phyloP scores from a whole-genome alignment of 35 echinoderm and acorn worm species.

The Lytechinus variegatus region DNA sequence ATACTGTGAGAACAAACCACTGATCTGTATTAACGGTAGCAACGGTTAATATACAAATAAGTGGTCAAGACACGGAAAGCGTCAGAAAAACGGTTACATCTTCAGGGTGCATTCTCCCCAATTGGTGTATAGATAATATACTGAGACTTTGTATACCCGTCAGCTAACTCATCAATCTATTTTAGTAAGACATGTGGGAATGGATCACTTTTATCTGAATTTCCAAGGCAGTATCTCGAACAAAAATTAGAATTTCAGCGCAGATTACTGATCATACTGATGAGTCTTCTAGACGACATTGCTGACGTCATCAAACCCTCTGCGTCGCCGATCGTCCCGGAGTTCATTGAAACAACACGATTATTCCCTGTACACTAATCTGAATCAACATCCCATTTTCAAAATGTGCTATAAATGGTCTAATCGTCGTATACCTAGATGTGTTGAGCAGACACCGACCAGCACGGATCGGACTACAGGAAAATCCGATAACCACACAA shows the following conservation, averaged over 20 bases:
- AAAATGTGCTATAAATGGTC: neutral
- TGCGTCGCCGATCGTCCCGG: neutral
- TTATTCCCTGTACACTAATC: neutral
- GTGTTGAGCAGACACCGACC: neutral
- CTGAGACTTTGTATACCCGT: too few species aligned
- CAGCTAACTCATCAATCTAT: too few species aligned
- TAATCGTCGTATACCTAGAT: neutral
- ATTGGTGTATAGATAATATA: too few species aligned
- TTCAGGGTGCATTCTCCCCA: too few species aligned
- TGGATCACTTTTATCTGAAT: neutral
- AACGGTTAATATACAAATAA: too few species aligned
- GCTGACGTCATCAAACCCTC: neutral
- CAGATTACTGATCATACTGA: neutral
- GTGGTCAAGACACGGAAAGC: too few species aligned
- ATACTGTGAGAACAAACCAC: too few species aligned
- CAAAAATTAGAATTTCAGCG: neutral
- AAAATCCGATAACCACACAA: neutral
- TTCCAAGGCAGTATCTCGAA: neutral
- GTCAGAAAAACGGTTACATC: too few species aligned
- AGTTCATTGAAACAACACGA: slow-evolving; percentile 11
- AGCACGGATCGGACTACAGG: neutral
- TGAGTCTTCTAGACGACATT: neutral
- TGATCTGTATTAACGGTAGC: too few species aligned
- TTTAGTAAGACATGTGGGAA: neutral
- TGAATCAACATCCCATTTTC: neutral